A percentile compares a stretch with the other conserved stretches of the same genome.
phyloP scores from a whole-genome alignment of 2,888 invertebrate species.

The Lordiphosa fenestrarum region DNA sequence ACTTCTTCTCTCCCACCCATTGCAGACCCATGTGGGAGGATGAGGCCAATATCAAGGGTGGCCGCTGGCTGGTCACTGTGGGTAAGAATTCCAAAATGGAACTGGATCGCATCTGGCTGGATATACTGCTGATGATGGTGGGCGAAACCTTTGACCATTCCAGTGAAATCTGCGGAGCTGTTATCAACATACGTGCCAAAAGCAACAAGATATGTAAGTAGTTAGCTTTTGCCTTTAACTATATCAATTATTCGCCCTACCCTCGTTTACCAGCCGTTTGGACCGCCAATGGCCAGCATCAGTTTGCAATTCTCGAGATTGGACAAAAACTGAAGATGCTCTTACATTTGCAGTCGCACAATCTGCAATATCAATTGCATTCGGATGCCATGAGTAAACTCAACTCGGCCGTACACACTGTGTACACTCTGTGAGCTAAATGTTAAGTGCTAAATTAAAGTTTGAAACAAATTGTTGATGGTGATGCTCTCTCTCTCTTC shows the following conservation, averaged over 20 bases:
- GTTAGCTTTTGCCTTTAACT: not conserved
- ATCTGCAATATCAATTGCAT: slow-evolving; percentile 61
- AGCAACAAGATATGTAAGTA: slow-evolving; percentile 62
- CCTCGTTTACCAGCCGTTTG: slow-evolving; percentile 43
- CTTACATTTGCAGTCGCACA: slow-evolving; percentile 48
- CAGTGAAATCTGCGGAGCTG: slow-evolving; percentile 58
- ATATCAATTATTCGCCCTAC: too few relatives aligned
- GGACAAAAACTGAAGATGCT: slow-evolving; percentile 59
- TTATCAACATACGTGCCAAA: slow-evolving; percentile 76
- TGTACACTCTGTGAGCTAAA: slow-evolving; percentile 59
- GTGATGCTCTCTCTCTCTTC: not conserved
- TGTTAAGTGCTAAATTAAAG: slow-evolving; percentile 1
- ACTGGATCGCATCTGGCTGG: slow-evolving; percentile 59
- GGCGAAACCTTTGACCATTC: slow-evolving; percentile 59
- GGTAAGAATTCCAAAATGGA: slow-evolving; percentile 43
- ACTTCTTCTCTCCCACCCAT: too few relatives aligned
- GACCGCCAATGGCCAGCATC: slow-evolving; percentile 55
- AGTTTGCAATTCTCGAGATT: slow-evolving; percentile 58
- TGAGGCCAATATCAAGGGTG: slow-evolving; percentile 55
- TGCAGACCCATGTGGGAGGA: slow-evolving; percentile 77
- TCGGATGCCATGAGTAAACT: slow-evolving; percentile 60
- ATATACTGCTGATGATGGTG: slow-evolving; percentile 62
- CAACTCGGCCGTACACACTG: slow-evolving; percentile 83
- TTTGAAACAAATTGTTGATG: slow-evolving; percentile 6
- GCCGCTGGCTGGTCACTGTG: slow-evolving; percentile 57